Evolutionary conservation across 2,888 invertebrate genomes (phyloP).

Genomic region (Horisme vitalbata): DNA sequence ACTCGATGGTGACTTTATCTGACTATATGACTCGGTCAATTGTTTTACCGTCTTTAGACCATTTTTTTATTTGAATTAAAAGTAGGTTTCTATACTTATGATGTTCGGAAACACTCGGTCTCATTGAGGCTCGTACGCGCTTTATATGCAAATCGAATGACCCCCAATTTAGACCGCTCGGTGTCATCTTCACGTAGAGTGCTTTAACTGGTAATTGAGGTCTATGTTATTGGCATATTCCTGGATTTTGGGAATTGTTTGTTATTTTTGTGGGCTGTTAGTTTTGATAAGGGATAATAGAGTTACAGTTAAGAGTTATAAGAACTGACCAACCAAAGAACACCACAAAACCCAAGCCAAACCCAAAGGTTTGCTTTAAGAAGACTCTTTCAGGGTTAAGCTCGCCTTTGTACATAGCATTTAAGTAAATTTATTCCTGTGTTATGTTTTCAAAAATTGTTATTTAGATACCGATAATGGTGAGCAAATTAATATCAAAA

Average conservation of each 20-base stretch:
- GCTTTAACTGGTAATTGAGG: constrained; percentile 44
- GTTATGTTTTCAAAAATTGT: no score
- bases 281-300: constrained; percentile 2
- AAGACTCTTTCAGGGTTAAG: no score
- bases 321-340: no score
- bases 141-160: constrained; percentile 77
- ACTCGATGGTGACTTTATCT: no score
- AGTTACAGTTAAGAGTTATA: not conserved
- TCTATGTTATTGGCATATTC: constrained; percentile 45
- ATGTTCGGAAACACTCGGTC: constrained; percentile 19
- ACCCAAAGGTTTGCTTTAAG: no score
- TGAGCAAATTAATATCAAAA: no score
- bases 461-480: no score
- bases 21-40: no score
- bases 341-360: no score
- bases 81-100: constrained; percentile 1
- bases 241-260: constrained; percentile 31
- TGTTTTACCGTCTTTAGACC: no score
- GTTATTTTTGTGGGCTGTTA: constrained; percentile 9
- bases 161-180: constrained; percentile 59
- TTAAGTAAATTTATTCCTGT: no score
- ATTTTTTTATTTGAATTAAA: not conserved
- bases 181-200: constrained; percentile 60
- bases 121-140: constrained; percentile 41
- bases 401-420: no score